Evolutionary conservation across 1,140 invertebrate species (phyloP), one percentile per base, ranked within the genome.

Genomic region (Heliconius himera): DNA sequence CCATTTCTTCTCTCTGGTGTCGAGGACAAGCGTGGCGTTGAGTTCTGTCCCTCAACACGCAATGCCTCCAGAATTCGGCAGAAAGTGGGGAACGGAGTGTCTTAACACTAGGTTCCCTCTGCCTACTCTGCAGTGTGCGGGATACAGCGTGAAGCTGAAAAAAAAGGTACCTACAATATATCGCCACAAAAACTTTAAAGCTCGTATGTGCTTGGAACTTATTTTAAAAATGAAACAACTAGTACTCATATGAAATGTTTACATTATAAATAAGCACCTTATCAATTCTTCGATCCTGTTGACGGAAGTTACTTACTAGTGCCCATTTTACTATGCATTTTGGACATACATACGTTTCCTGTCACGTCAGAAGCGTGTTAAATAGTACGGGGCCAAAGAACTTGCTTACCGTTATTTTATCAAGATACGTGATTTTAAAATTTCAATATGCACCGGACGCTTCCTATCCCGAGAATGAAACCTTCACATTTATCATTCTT

Each of bases 251-350:
- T 66, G 9, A 16, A 16, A 0, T 66, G 60, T 66, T 66, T 66
- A 66, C 60, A 22, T 29, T 66, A 66, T 66, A 66, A 66, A 66
- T 66, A 66, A 66, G 60, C 26, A 74, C 72, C 41, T 74, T 77
- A 75, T 81, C 77, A 81, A 81, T 77, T 77, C 73, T 74, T 36
- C 79, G 76, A 71, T 77, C 60, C 74, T 81, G 83, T 83, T 81
- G 82, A 81, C 81, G 81, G 85, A 84, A 82, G 81, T 77, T 77
- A 82, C 77, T 79, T 77, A 73, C 74, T 71, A 77, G 78, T 81
- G 79, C 70, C 49, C 80, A 81, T 86, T 82, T 80, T 76, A 79
- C 81, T 82, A 82, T 81, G 81, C 81, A 77, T 81, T 83, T 85
- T 81, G 78, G 77, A 82, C 73, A 70, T 70, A 73, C 70, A 46